Evolutionary conservation across 2,888 invertebrate genomes (phyloP).

Genomic region (Latrodectus elegans): DNA sequence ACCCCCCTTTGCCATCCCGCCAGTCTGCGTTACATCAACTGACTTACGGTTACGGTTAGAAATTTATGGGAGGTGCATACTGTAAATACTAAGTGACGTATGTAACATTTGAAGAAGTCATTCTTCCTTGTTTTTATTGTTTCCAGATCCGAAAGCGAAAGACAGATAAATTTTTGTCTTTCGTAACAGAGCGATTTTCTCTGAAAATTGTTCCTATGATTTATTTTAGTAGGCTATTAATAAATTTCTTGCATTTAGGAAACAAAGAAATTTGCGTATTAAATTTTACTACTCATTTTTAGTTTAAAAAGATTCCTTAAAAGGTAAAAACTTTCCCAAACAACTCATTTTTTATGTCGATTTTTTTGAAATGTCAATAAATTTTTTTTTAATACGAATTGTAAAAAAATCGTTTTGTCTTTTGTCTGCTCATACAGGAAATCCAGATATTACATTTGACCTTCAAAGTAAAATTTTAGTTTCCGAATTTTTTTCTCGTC

Average conservation of each 20-base stretch:
- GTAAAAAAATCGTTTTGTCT: too few species aligned
- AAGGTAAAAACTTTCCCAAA: not conserved
- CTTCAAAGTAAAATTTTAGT: too few species aligned
- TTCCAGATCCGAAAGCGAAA: not conserved
- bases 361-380: not conserved
- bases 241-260: too few species aligned
- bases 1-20: slow-evolving; percentile 35
- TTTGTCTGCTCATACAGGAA: too few species aligned
- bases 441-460: too few species aligned
- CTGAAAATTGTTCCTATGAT: too few species aligned
- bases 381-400: not conserved
- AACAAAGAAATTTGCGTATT: too few species aligned
- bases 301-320: not conserved
- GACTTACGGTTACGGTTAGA: slow-evolving; percentile 38
- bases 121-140: slow-evolving; percentile 28
- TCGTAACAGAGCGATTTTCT: too few species aligned
- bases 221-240: too few species aligned
- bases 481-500: too few species aligned
- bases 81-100: slow-evolving; percentile 68
- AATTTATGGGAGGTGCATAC: slow-evolving; percentile 58
- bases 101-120: slow-evolving; percentile 24
- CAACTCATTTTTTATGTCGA: not conserved
- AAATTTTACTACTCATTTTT: not conserved
- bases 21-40: not conserved
- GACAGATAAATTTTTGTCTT: too few species aligned